Percentiles rank a stretch among this genome's conserved stretches.
Evolutionary conservation across 2,113 vertebrate species (phyloP).

Genomic region (Saguinus midas): DNA sequence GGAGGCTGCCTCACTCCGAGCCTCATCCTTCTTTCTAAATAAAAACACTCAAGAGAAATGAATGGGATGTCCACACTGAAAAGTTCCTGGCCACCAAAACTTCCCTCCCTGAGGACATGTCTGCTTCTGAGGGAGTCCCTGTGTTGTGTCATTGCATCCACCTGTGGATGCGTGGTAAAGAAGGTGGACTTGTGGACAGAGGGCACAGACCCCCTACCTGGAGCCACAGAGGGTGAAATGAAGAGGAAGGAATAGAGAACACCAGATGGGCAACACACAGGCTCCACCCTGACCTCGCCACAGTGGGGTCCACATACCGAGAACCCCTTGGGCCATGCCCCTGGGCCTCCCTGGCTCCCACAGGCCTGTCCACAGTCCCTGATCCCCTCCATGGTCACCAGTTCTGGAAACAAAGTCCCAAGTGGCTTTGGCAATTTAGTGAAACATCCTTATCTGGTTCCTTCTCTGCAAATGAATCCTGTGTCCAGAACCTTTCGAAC

Average conservation of each 20-base stretch:
- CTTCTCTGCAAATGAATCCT: not conserved
- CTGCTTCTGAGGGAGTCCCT: not conserved
- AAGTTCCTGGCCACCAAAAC: not conserved
- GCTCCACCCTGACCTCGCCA: no score
- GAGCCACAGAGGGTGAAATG: not conserved
- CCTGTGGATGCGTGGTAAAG: accelerated
- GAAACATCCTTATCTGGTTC: not conserved
- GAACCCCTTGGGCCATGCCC: not conserved
- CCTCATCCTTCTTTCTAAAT: not conserved
- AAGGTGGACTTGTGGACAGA: not conserved
- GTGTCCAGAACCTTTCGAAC: not conserved
- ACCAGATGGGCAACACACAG: not conserved
- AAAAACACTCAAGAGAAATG: not conserved
- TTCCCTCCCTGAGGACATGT: not conserved
- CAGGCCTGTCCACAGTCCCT: not conserved
- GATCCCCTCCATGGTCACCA: no score
- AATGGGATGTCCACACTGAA: no score
- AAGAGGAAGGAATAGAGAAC: not conserved
- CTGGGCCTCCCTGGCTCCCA: not conserved
- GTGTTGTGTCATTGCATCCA: not conserved
- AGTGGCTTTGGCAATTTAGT: not conserved
- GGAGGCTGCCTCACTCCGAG: not conserved
- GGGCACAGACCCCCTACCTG: not conserved
- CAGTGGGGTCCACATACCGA: not conserved
- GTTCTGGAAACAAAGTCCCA: not conserved